Evolutionary conservation across 1,140 invertebrate species (phyloP).

Genomic region (Nasonia vitripennis): DNA sequence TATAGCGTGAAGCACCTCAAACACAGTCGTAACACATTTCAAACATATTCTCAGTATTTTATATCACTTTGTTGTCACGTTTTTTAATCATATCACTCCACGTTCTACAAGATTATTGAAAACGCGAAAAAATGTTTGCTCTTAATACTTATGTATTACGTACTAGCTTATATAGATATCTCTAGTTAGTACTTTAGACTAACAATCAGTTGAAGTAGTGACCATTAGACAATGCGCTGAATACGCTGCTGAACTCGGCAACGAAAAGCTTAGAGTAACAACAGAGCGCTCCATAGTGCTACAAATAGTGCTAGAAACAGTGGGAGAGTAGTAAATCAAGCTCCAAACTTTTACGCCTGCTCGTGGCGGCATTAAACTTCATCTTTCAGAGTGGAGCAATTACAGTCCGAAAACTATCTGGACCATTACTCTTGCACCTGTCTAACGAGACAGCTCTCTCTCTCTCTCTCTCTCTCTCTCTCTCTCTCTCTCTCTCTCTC

Average conservation of each 20-base stretch:
- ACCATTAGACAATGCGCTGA: not conserved
- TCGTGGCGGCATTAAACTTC: not conserved
- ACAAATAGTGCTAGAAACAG: not conserved
- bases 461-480: too few species aligned
- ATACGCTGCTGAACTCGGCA: not conserved
- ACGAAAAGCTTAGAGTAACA: not conserved
- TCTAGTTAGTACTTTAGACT: not conserved
- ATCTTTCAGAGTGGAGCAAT: not conserved
- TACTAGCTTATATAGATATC: not conserved
- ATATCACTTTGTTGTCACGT: not conserved
- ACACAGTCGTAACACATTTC: constrained; percentile 5
- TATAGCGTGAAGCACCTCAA: constrained; percentile 1
- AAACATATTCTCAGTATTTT: not conserved
- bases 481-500: too few species aligned
- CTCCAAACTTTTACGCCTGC: not conserved
- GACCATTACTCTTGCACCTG: constrained; percentile 23
- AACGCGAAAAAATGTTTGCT: not conserved
- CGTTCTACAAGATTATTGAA: not conserved
- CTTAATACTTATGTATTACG: not conserved
- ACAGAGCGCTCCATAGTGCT: not conserved
- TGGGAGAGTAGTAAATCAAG: constrained; percentile 6
- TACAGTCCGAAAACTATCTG: not conserved
- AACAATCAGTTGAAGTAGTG: not conserved
- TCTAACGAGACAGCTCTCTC: too few species aligned
- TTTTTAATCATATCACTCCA: not conserved